Base-by-base conservation (phyloP, 2,888 invertebrate genomes). In the Apantesis nais region DNA sequence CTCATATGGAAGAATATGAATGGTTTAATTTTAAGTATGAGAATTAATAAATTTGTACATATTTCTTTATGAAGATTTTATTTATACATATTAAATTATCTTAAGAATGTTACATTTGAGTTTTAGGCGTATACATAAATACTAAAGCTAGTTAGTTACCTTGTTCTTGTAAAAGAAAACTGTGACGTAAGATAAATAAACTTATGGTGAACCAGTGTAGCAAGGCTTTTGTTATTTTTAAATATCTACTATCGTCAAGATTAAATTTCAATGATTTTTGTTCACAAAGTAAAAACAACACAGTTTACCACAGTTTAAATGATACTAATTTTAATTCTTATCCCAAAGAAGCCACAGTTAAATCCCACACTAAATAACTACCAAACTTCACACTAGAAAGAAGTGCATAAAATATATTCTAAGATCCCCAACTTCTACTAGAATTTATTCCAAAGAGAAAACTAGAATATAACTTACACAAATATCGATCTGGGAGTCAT, bases 401-500 rank as follows among this genome's bases (percentile, higher is more conserved):
- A 71, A 39, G 22, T 65, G 44, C 62, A 66, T 62, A 62, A 72
- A 55, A 72, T 62, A 68, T 66, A 68, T 60, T 63, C 63, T 44
- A 58, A 29, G 25, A 68, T 25, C 39, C 0, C 48, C 16, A 66
- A 63, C 63, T 52, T 52, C 22, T 0, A 8, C 44, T 31, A 63
- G 12, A 68, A 66, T 31, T 44, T 44, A 68, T 66, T 68, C 31
- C 62, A 67, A 39, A 52, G 25, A 58, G 48, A n/a, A 31, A 72
- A 72, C 72, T 63, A 69, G 48, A 62, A 29, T 72, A 74, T 72
- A 71, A 77, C 72, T 74, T 79, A 68, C 63, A 74, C 58, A 81
- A 81, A 76, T 77, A 82, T 82, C 83, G 80, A 83, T 81, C 71
- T 71, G 77, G 83, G 83, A 82, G 82, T 77, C 80, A 75, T 83